Base-by-base conservation (phyloP, 2,113 vertebrate species). In the Rousettus leschenaultii region DNA sequence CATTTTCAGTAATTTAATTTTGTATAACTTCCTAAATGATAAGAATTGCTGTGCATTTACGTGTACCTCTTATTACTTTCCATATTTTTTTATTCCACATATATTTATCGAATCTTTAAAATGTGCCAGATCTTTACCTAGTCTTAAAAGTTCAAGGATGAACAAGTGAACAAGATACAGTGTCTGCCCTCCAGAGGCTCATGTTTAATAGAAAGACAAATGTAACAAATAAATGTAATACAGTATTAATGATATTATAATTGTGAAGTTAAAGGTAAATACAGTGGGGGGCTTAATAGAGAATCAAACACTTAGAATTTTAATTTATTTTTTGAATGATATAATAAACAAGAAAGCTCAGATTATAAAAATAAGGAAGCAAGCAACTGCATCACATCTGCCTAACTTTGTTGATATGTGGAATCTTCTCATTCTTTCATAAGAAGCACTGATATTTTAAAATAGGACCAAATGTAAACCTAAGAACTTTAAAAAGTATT, bases 381-480 rank as follows among this genome's bases (percentile, higher is more conserved):
- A 89, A 80, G 33, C 43, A 89, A n/a, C 22, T 70, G 2, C 33
- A 38, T 66, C 33, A 66, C 7, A 16, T 38, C 71, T 89, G 13
- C 33, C 19, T 14, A 83, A 7, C 55, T 89, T 91, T 91, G 22
- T 55, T 80, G 40, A 51, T 80, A 66, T 13, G 21, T 86, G 35
- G 66, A 90, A 45, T 70, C n/a, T 86, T 35, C 16, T 59, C 35
- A 51, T 89, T 79, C 43, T 63, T 70, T 43, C 38, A n/a, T 51
- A 79, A 86, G 70, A 68, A 83, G 13, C 45, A 43, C 26, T 88
- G 12, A 53, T 86, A 66, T 93, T 91, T 95, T 93, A 75, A 92
- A 86, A 61, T 82, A 86, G 87, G 43, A 28, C 70, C 35, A 87
- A 51, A 71, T 77, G 18, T 61, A 21, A 93, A 68, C 55, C 57